Conservation (phyloP, 1,140 invertebrate species). For the Drosophila pseudoananassae region DNA sequence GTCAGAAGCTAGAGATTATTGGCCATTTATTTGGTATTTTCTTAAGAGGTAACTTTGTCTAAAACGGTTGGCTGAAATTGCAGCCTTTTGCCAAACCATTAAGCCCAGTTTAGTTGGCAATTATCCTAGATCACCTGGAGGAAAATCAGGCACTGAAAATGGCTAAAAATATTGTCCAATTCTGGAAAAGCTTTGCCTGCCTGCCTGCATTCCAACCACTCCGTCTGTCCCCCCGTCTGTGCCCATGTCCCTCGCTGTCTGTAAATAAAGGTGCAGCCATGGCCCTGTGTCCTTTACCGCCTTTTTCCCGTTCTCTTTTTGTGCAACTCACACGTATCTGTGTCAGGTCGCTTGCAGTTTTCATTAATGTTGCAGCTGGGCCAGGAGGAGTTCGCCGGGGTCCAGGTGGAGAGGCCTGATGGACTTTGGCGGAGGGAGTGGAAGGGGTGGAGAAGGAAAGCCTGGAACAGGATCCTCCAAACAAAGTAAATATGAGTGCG, state of each 20-base stretch:
- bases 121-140: constrained; percentile 41
- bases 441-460: neutral
- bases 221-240: neutral
- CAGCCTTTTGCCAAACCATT: constrained; percentile 30
- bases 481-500: constrained; percentile 79
- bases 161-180: constrained; percentile 48
- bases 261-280: constrained; percentile 50
- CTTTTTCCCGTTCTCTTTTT: constrained; percentile 14
- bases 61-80: constrained; percentile 11
- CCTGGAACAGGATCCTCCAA: constrained; percentile 31
- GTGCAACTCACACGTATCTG: constrained; percentile 28
- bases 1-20: neutral
- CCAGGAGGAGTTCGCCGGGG: constrained; percentile 10
- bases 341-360: constrained; percentile 72
- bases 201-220: neutral
- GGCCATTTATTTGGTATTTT: constrained; percentile 2
- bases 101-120: constrained; percentile 45
- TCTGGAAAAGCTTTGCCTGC: constrained; percentile 24
- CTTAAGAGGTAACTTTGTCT: neutral
- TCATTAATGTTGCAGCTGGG: constrained; percentile 67
- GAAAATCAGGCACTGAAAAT: constrained; percentile 38
- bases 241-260: neutral
- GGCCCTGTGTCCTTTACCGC: constrained; percentile 15
- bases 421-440: neutral
- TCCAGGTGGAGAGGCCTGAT: constrained; percentile 5